phyloP scores from a whole-genome alignment of 2,113 vertebrate genomes.

The Indri indri region DNA sequence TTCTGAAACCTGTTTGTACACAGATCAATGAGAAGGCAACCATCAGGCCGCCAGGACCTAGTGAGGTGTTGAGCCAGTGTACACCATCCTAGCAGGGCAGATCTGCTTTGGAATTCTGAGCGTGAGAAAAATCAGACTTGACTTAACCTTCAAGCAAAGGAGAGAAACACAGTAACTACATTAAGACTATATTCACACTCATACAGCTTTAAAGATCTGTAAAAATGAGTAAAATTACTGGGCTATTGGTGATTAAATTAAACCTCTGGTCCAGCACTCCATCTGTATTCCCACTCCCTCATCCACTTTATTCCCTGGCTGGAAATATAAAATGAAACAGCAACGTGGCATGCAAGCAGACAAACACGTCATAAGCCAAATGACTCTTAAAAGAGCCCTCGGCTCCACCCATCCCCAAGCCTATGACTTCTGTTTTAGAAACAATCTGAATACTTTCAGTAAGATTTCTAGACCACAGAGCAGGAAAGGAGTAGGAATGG shows the following conservation, averaged over 20 bases:
- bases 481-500: background rate
- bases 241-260: background rate
- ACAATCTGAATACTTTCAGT: background rate
- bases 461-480: background rate
- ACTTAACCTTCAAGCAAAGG: background rate
- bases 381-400: background rate
- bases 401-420: background rate
- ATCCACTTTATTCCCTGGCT: background rate
- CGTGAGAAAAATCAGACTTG: background rate
- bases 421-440: background rate
- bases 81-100: background rate
- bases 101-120: background rate
- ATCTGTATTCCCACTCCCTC: background rate
- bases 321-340: conserved; percentile 41
- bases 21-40: background rate
- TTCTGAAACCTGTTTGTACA: background rate
- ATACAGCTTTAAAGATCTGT: background rate
- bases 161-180: conserved; percentile 29
- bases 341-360: background rate
- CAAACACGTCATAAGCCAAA: conserved; percentile 28
- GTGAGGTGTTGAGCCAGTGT: background rate
- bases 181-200: conserved; percentile 25
- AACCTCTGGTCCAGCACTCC: background rate
- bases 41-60: background rate
- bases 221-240: conserved; percentile 8